These are phyloP conservation scores for Lydus trimaculatus DNA, from an alignment of 2,888 invertebrate genomes.

Conservation along the genomic window DNA sequence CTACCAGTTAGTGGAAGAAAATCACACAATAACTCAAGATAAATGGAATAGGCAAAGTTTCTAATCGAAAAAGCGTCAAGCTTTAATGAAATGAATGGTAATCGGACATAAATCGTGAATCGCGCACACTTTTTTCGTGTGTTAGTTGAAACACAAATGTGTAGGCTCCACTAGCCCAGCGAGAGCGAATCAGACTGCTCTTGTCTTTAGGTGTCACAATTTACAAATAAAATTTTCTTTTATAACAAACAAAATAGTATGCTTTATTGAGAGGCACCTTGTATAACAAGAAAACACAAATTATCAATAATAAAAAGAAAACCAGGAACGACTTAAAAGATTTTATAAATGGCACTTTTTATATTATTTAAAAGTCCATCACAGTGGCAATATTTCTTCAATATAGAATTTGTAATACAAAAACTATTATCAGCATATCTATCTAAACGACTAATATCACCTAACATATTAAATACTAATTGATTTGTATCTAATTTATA, in stretches of 20 bases:
- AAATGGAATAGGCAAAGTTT: no score
- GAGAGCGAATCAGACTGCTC: no score
- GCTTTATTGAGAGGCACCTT: neutral
- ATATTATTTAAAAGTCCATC: conserved; percentile 31
- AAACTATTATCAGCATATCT: conserved; percentile 61
- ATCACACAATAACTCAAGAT: no score
- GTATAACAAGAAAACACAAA: neutral
- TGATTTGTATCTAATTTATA: conserved; percentile 34
- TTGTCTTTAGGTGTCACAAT: no score
- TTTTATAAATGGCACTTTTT: conserved; percentile 32
- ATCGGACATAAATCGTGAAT: no score
- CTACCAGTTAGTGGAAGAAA: no score
- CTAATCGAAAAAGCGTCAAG: no score
- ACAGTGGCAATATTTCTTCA: conserved; percentile 68
- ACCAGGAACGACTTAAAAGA: conserved; percentile 23
- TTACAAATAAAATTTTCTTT: neutral
- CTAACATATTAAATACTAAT: conserved; percentile 61
- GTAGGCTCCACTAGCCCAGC: no score
- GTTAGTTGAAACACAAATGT: no score
- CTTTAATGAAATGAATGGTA: no score
- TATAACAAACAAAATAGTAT: neutral
- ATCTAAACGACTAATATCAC: conserved; percentile 70
- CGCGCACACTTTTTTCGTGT: no score
- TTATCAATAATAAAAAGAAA: no score
- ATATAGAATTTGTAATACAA: conserved; percentile 62